Evolutionary conservation across 92 coral and sea anemone genomes (phyloP).

Genomic region (Hydrozoanthus gracilis): DNA sequence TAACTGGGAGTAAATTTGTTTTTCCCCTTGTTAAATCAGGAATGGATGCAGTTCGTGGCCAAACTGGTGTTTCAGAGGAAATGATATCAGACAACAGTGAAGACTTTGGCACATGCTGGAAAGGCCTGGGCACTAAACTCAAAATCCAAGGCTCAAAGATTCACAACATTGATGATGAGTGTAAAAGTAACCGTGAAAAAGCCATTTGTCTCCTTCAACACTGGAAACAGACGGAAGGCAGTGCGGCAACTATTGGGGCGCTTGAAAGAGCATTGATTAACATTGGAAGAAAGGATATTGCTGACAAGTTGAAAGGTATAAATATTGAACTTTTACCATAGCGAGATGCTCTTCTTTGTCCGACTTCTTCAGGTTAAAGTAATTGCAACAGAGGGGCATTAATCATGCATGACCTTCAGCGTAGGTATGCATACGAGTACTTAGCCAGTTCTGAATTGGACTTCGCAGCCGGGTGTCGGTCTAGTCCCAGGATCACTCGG

Average conservation of each 20-base stretch:
- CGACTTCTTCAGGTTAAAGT: too few species aligned
- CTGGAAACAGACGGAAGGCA: conserved; percentile 74
- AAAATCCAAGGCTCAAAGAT: conserved; percentile 61
- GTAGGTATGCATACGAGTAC: too few species aligned
- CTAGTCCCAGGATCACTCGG: too few species aligned
- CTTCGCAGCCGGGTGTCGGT: too few species aligned
- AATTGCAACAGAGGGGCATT: too few species aligned
- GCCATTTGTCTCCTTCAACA: conserved; percentile 69
- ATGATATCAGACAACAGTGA: conserved; percentile 73
- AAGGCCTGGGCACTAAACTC: conserved; percentile 74
- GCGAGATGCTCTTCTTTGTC: too few species aligned
- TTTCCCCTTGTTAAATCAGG: neutral
- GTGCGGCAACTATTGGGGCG: conserved; percentile 63
- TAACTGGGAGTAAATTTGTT: neutral
- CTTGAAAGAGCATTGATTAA: conserved; percentile 66
- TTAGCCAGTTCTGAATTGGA: too few species aligned
- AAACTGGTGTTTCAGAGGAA: conserved; percentile 64
- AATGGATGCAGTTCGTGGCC: neutral
- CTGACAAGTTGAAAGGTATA: conserved; percentile 71
- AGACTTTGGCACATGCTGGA: conserved; percentile 83
- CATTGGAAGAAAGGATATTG: conserved; percentile 74
- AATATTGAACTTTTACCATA: neutral
- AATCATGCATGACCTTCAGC: too few species aligned
- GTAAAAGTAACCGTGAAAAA: conserved; percentile 62
- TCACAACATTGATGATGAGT: conserved; percentile 77